Evolutionary conservation across 2,113 vertebrate species (phyloP).

Genomic region (Cynocephalus volans): DNA sequence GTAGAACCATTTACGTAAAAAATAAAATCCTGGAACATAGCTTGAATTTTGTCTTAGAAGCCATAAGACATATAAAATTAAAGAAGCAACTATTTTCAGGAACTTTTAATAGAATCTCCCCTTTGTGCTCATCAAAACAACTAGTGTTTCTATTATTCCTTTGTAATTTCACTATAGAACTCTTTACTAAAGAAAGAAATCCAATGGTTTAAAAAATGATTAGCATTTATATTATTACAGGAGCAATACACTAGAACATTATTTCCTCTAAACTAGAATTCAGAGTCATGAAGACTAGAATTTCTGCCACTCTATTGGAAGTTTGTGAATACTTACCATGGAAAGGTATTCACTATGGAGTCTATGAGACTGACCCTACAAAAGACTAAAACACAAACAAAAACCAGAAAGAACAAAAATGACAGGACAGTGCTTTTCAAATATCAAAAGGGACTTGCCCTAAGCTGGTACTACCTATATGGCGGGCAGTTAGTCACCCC

Average conservation of each 20-base stretch:
- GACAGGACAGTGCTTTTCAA: background rate
- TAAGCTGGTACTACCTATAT: background rate
- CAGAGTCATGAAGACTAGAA: background rate
- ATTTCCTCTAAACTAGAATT: slow-evolving; percentile 55
- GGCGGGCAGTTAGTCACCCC: accelerated
- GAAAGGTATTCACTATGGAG: background rate
- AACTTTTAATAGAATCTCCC: slow-evolving; percentile 62
- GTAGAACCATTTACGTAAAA: slow-evolving; percentile 62
- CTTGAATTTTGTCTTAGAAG: slow-evolving; percentile 27
- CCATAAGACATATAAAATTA: slow-evolving; percentile 51
- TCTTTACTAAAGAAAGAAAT: slow-evolving; percentile 50
- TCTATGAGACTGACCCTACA: background rate
- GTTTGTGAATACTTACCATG: slow-evolving; percentile 25
- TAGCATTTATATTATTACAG: slow-evolving; percentile 72
- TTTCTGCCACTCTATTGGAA: slow-evolving; percentile 14
- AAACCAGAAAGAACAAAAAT: background rate
- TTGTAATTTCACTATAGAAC: slow-evolving; percentile 49
- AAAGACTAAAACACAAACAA: background rate
- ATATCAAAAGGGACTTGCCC: background rate
- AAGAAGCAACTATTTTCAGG: slow-evolving; percentile 55
- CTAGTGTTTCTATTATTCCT: slow-evolving; percentile 76
- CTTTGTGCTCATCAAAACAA: slow-evolving; percentile 69
- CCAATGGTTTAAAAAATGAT: slow-evolving; percentile 61
- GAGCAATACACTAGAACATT: slow-evolving; percentile 9
- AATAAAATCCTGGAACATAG: slow-evolving; percentile 65